Evolutionary conservation across 1,140 invertebrate species (phyloP).

Genomic region (Aphidius ervi): DNA sequence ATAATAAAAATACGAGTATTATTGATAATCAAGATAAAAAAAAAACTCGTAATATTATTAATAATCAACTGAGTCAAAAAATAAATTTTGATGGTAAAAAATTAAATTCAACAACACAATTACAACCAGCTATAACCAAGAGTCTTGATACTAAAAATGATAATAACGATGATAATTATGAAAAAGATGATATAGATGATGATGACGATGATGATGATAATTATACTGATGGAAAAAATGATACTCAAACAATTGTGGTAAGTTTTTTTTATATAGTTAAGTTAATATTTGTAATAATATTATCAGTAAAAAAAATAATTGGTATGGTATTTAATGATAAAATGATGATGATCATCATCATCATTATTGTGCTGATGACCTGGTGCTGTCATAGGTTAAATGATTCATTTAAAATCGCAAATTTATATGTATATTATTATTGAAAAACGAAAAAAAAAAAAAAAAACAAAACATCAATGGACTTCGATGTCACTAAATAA

Average conservation of each 20-base stretch:
- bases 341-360: too few species aligned
- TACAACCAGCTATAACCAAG: constrained; percentile 26
- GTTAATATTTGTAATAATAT: too few species aligned
- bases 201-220: constrained; percentile 28
- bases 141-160: constrained; percentile 42
- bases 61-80: not conserved
- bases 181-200: constrained; percentile 28
- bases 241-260: constrained; percentile 24
- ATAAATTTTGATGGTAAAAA: constrained; percentile 1
- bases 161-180: constrained; percentile 36
- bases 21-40: constrained; percentile 1
- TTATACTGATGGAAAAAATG: constrained; percentile 38
- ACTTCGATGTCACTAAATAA: too few species aligned
- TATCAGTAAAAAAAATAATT: too few species aligned
- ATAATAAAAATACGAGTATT: not conserved
- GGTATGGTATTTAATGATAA: too few species aligned
- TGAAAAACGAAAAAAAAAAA: too few species aligned
- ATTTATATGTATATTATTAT: too few species aligned
- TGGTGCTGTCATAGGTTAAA: too few species aligned
- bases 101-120: constrained; percentile 12
- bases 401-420: too few species aligned
- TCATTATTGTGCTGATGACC: too few species aligned
- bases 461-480: too few species aligned
- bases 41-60: not conserved
- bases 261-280: constrained; percentile 17